Evolutionary conservation across 2,797 vertebrate genomes (phyloP).

Genomic region (Toxotes lorentzi): DNA sequence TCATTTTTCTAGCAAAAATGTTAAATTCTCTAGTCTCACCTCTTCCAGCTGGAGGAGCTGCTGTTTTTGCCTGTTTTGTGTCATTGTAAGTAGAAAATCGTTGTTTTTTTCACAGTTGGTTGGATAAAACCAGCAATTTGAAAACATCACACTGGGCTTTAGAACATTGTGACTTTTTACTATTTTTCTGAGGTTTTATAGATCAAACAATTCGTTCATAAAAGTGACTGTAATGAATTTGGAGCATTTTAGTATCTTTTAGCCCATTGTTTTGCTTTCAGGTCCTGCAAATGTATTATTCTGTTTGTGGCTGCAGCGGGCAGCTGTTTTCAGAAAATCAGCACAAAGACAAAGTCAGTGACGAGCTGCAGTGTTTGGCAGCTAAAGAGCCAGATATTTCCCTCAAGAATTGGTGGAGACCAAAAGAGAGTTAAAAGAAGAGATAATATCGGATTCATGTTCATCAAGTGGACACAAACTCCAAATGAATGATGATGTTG

Average conservation of each 20-base stretch:
- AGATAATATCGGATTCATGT: not conserved
- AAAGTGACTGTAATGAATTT: not conserved
- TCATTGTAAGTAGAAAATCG: not conserved
- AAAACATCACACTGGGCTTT: not conserved
- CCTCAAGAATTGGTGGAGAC: not conserved
- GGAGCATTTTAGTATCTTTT: not conserved
- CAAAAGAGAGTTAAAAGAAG: not conserved
- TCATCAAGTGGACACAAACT: not conserved
- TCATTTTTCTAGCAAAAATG: not conserved
- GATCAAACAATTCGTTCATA: not conserved
- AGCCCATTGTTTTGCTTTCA: not conserved
- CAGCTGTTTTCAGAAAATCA: not conserved
- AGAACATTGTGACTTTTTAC: not conserved
- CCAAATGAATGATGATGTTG: not conserved
- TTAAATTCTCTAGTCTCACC: not conserved
- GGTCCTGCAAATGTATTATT: not conserved
- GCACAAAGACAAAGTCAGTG: not conserved
- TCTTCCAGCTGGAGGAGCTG: not conserved
- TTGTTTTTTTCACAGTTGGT: not conserved
- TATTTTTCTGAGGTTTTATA: not conserved
- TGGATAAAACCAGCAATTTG: not conserved
- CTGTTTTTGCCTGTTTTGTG: not conserved
- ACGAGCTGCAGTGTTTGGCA: conserved; percentile 1
- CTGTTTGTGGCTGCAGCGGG: not conserved
- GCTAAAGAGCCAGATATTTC: conserved; percentile 5